Conservation (phyloP, 2,888 invertebrate genomes). For the Archips crataeganus region DNA sequence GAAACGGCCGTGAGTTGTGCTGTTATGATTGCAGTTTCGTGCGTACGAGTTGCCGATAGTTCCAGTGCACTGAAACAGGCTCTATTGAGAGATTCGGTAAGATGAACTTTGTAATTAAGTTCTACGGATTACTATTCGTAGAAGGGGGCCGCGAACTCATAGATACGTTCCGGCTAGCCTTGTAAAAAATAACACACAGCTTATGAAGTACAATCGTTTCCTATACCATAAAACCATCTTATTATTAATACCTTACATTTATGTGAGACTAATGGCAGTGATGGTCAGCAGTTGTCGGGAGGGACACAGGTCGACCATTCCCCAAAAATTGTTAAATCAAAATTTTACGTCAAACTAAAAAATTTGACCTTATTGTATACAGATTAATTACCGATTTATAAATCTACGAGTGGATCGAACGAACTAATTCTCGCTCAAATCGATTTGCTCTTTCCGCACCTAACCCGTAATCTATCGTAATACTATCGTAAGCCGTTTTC, state of each 20-base stretch:
- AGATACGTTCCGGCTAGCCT: conserved; percentile 12
- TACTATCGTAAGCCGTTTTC: conserved; percentile 48
- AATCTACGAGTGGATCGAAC: conserved; percentile 53
- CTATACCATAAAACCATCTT: conserved; percentile 60
- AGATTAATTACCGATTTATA: conserved; percentile 48
- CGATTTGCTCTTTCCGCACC: conserved; percentile 49
- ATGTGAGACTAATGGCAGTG: conserved; percentile 79
- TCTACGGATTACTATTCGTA: conserved; percentile 3
- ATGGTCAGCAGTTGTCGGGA: conserved; percentile 75
- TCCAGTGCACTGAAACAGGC: conserved; percentile 78
- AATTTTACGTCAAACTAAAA: conserved; percentile 60
- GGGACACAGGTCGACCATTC: conserved; percentile 68
- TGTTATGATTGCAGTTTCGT: not conserved
- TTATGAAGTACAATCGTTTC: conserved; percentile 49
- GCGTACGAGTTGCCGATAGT: conserved; percentile 31
- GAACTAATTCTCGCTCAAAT: conserved; percentile 41
- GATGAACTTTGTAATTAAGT: conserved; percentile 16
- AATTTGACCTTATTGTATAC: conserved; percentile 57
- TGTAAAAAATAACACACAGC: conserved; percentile 28
- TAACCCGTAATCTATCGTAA: no score
- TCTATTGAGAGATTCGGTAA: conserved; percentile 49
- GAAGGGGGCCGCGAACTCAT: conserved; percentile 8
- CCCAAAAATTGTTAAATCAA: conserved; percentile 66
- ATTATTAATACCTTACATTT: conserved; percentile 62
- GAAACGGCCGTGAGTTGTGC: not conserved